phyloP scores from a whole-genome alignment of 2,113 vertebrate genomes.

The Nothoprocta pentlandii region DNA sequence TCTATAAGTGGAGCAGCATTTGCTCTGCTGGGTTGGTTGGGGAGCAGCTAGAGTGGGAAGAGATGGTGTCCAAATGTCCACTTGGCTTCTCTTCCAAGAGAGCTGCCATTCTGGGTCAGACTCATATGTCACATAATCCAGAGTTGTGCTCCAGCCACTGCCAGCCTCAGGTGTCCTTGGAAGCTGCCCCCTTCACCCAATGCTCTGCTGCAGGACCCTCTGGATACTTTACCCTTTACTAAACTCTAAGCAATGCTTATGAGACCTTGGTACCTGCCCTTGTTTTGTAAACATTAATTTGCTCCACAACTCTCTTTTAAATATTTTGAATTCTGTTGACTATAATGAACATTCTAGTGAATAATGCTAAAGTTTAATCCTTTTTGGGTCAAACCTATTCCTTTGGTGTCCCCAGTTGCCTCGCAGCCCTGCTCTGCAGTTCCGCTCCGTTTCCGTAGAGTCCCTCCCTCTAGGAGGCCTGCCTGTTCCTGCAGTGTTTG shows the following conservation, averaged over 20 bases:
- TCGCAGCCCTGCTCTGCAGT: constrained; percentile 3
- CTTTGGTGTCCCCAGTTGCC: not conserved
- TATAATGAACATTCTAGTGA: not conserved
- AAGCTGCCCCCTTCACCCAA: not conserved
- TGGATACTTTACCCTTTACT: not conserved
- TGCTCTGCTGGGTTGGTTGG: not conserved
- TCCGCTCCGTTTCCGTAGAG: not conserved
- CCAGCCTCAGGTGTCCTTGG: not conserved
- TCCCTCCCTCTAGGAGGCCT: not conserved
- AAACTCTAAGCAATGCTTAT: not conserved
- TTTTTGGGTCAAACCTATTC: constrained; percentile 23
- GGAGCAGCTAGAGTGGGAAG: not conserved
- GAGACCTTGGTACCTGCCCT: not conserved
- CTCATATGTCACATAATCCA: not conserved
- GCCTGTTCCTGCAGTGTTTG: not conserved
- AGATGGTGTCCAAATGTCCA: not conserved
- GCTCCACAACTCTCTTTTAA: not conserved
- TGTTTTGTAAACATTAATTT: not conserved
- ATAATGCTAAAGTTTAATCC: not conserved
- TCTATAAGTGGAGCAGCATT: not conserved
- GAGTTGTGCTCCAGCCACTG: not conserved
- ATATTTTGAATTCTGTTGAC: not conserved
- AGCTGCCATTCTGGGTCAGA: constrained; percentile 6
- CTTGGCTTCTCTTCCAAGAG: not conserved
- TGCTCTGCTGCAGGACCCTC: not conserved